Base-by-base conservation (phyloP, 2,888 invertebrate species). In the Scaptomyza reducta region DNA sequence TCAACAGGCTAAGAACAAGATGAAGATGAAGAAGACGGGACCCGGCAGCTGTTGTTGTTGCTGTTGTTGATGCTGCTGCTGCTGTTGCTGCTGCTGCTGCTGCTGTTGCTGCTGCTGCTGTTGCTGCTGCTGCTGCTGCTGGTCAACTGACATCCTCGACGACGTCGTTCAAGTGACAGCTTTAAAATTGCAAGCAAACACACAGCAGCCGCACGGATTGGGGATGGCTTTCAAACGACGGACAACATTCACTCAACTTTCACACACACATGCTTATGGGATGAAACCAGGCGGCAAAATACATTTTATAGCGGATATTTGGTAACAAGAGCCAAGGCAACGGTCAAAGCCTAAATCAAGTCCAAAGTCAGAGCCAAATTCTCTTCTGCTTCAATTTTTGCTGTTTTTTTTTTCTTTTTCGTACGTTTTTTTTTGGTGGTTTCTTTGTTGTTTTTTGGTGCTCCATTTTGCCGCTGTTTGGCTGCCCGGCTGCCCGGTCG, bases 161-260 rank as follows among this genome's bases (percentile, higher is more conserved):
- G 70, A 70, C 70, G 70, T 68, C 50, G 47, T 70, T 55, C 50
- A 61, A 68, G 62, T 68, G 68, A 68, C 68, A 68, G 68, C 70
- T 55, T 68, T 55, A 70, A 68, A 68, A 68, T 62, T 62, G 55
- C 68, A 61, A 51, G 62, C 70, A 61, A 68, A 61, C 53, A 50
- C 38, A 50, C 40, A 40, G 64, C 49, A 33, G 45, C 25, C 14
- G 49, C 54, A 65, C 54, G 31, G 51, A 44, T 53, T 50, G 50
- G 41, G 50, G 46, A 51, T 51, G 50, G 51, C 46, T 54, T 22
- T 40, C 29, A 41, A 50, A 7, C 53, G 40, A 54, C 60, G 29
- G 40, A 50, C 33, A 40, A 51, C 51, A 51, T 58, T 62, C 62
- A 62, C 71, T 62, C 71, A 63, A 53, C 64, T 61, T 46, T 71